Conservation (phyloP, 2,888 invertebrate species). For the Athrips mouffetella region DNA sequence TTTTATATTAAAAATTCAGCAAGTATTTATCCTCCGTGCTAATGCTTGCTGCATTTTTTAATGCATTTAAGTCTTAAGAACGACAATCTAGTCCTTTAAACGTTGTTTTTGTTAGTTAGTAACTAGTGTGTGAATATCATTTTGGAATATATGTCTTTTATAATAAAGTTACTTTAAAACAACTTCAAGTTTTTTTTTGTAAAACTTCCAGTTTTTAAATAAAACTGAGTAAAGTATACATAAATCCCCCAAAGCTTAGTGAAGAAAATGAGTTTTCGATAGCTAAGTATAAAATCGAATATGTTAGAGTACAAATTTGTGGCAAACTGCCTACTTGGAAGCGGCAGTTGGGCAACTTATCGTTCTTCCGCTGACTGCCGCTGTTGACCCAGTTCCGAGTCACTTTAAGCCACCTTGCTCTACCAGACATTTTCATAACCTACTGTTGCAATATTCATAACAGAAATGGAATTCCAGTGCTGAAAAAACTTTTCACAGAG, state of each 20-base stretch:
- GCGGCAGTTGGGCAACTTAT: conserved; percentile 36
- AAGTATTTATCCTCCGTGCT: conserved; percentile 26
- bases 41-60: conserved; percentile 42
- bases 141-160: conserved; percentile 16
- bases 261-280: no score
- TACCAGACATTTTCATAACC: neutral
- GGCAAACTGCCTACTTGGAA: conserved; percentile 26
- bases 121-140: conserved; percentile 10
- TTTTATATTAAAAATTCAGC: conserved; percentile 37
- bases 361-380: conserved; percentile 29
- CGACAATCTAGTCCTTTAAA: conserved; percentile 31
- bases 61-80: conserved; percentile 52
- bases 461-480: neutral
- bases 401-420: conserved; percentile 18
- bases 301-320: conserved; percentile 24
- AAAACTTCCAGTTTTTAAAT: neutral
- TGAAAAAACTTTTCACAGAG: neutral
- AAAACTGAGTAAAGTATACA: no score
- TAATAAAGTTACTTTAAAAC: conserved; percentile 15
- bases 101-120: conserved; percentile 12
- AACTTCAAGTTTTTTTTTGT: neutral
- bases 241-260: no score
- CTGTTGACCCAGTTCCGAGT: conserved; percentile 42
- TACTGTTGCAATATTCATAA: conserved; percentile 4
- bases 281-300: conserved; percentile 23